Percentiles rank a stretch among this genome's conserved stretches.
Evolutionary conservation across 2,113 vertebrate genomes (phyloP).

Genomic region (Myiagra hebetior): DNA sequence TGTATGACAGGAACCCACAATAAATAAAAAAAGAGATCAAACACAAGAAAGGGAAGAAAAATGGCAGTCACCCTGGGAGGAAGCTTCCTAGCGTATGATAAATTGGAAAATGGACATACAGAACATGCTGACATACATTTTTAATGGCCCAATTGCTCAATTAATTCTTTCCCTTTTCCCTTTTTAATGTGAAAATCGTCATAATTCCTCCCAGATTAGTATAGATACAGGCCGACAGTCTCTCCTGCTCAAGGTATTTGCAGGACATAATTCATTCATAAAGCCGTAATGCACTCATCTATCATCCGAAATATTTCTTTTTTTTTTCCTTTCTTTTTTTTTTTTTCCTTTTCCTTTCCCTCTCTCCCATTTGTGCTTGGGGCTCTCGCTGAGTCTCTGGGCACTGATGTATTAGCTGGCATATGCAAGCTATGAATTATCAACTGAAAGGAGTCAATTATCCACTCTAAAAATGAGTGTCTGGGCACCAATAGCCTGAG

Average conservation of each 20-base stretch:
- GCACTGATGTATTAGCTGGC: conserved; percentile 93
- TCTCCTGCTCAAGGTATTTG: conserved; percentile 94
- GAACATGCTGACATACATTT: conserved; percentile 78
- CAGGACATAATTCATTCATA: conserved; percentile 97
- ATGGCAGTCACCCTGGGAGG: conserved; percentile 50
- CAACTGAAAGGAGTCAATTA: conserved; percentile 99
- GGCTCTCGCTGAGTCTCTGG: conserved; percentile 82
- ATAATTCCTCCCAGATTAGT: conserved; percentile 96
- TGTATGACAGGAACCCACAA: conserved; percentile 55
- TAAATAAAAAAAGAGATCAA: conserved; percentile 59
- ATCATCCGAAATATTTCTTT: conserved; percentile 79
- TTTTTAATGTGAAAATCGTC: conserved; percentile 86
- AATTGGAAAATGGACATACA: conserved; percentile 82
- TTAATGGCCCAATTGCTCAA: conserved; percentile 87
- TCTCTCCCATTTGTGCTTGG: conserved; percentile 72
- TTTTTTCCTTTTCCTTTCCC: conserved; percentile 43
- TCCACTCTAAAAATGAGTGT: conserved; percentile 96
- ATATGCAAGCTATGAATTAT: conserved; percentile 99
- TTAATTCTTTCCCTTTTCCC: conserved; percentile 86
- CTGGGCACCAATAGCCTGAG: conserved; percentile 89
- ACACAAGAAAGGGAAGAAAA: conserved; percentile 48
- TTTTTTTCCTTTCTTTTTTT: conserved; percentile 21
- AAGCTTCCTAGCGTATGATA: conserved; percentile 69
- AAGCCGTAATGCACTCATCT: conserved; percentile 90
- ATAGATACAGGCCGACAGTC: conserved; percentile 87